A percentile compares a stretch with the other conserved stretches of the same genome.
phyloP scores from a whole-genome alignment of 2,797 vertebrate species.

The Nyctibius grandis region DNA sequence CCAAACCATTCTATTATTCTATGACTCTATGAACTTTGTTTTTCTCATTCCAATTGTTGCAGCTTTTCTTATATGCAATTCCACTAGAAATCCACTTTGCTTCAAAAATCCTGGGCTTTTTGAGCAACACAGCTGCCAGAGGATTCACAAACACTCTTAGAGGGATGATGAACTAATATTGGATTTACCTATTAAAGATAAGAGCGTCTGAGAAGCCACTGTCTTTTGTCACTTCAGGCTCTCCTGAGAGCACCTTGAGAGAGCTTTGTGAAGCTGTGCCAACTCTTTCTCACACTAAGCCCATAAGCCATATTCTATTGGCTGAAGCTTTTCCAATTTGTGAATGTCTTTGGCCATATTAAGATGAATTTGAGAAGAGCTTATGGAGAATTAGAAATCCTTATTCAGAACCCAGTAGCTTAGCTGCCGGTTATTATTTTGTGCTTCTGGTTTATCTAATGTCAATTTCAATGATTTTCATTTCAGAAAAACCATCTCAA shows the following conservation, averaged over 20 bases:
- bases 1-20: no score
- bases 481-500: slow-evolving; percentile 19
- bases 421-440: slow-evolving; percentile 22
- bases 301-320: neutral
- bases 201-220: neutral
- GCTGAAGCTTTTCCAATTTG: slow-evolving; percentile 13
- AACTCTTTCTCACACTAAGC: neutral
- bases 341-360: slow-evolving; percentile 5
- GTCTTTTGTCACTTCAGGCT: neutral
- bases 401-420: neutral
- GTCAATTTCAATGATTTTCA: slow-evolving; percentile 8
- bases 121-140: neutral
- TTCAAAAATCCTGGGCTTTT: neutral
- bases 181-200: neutral
- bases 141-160: neutral
- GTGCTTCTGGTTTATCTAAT: neutral
- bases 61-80: neutral
- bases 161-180: neutral
- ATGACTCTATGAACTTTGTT: no score
- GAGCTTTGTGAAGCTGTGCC: neutral
- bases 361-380: slow-evolving; percentile 13
- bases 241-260: neutral
- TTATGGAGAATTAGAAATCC: slow-evolving; percentile 24
- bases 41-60: neutral
- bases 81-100: neutral